Evolutionary conservation across 2,888 invertebrate genomes (phyloP).

Genomic region (Conchocele bisecta): DNA sequence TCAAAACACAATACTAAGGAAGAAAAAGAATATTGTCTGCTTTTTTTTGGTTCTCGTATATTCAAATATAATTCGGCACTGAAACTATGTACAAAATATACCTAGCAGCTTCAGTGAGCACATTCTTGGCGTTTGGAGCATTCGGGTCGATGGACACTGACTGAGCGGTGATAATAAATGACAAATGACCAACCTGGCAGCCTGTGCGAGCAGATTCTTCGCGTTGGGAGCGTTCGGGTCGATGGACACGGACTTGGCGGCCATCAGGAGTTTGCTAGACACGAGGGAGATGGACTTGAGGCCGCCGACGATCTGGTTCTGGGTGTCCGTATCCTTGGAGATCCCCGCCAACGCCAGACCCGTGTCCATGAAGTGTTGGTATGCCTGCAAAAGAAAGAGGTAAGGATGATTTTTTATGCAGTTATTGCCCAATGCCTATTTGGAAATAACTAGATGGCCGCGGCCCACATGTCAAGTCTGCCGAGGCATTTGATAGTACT

Average conservation of each 20-base stretch:
- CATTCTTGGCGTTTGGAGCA: conserved; percentile 95
- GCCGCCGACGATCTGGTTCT: conserved; percentile 92
- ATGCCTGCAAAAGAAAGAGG: no score
- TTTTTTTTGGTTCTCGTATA: neutral
- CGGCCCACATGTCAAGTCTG: no score
- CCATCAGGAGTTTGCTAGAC: conserved; percentile 92
- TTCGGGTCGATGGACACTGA: conserved; percentile 94
- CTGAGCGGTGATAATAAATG: no score
- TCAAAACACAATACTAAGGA: no score
- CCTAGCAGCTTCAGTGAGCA: conserved; percentile 92
- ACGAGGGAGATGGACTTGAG: conserved; percentile 94
- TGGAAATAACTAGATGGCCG: no score
- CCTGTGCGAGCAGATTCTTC: conserved; percentile 93
- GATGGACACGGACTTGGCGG: conserved; percentile 94
- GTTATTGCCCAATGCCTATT: no score
- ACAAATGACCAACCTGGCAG: conserved; percentile 88
- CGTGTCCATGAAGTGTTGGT: conserved; percentile 89
- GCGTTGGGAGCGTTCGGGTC: conserved; percentile 95
- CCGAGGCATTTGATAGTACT: no score
- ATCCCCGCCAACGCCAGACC: conserved; percentile 78
- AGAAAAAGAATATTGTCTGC: no score
- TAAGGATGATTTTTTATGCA: no score
- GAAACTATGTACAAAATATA: no score
- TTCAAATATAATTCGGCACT: no score
- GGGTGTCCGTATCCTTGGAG: conserved; percentile 88